phyloP scores from a whole-genome alignment of 2,888 invertebrate genomes.

The Onthophagus sagittarius region DNA sequence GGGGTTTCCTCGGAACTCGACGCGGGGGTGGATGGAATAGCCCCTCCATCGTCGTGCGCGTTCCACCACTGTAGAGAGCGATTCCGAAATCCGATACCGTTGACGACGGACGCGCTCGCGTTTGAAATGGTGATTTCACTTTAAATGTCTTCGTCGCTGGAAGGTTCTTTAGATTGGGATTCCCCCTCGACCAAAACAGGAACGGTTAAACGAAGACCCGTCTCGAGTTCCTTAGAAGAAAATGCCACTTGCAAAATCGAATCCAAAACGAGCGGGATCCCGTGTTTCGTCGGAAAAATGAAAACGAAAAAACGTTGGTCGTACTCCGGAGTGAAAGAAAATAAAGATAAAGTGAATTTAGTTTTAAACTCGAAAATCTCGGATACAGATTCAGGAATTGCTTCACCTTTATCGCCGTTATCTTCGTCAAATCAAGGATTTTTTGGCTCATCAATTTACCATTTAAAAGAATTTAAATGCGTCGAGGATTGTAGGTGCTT shows the following conservation, averaged over 20 bases:
- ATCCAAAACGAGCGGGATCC: neutral
- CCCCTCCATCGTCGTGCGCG: neutral
- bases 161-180: conserved; percentile 63
- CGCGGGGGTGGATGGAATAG: neutral
- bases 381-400: conserved; percentile 48
- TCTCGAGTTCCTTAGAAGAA: conserved; percentile 44
- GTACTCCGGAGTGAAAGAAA: no score
- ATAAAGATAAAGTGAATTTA: neutral
- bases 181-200: conserved; percentile 68
- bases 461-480: conserved; percentile 30
- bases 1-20: neutral
- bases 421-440: conserved; percentile 34
- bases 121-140: neutral
- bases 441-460: conserved; percentile 34
- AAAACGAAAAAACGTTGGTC: no score
- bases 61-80: neutral
- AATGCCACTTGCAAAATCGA: neutral
- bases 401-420: conserved; percentile 46
- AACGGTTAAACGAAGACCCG: conserved; percentile 65
- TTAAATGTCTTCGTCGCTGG: conserved; percentile 17
- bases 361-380: conserved; percentile 35
- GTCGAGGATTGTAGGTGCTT: conserved; percentile 41
- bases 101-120: conserved; percentile 1
- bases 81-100: conserved; percentile 9
- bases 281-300: neutral